Evolutionary conservation across 1,140 invertebrate species (phyloP).

Genomic region (Zaprionus davidi): DNA sequence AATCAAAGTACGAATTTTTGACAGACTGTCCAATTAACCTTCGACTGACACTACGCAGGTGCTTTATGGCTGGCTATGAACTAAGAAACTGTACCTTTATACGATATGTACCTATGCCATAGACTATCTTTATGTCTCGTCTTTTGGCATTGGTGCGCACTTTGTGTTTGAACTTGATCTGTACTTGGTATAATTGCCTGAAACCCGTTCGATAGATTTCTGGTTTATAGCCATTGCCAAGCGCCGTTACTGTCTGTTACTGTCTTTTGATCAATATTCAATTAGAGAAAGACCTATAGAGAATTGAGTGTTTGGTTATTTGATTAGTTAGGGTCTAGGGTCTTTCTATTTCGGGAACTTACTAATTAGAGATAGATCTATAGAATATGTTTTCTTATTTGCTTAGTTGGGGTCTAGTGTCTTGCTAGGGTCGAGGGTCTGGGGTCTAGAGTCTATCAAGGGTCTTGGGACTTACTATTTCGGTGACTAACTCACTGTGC

Average conservation of each 20-base stretch:
- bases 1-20: constrained; percentile 53
- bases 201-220: constrained; percentile 22
- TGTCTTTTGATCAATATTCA: not conserved
- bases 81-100: constrained; percentile 48
- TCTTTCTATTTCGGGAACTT: not conserved
- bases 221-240: constrained; percentile 17
- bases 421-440: not conserved
- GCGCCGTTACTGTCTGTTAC: not conserved
- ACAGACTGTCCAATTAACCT: constrained; percentile 60
- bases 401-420: not conserved
- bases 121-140: constrained; percentile 2
- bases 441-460: not conserved
- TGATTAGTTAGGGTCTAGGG: constrained; percentile 1
- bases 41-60: constrained; percentile 38
- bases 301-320: not conserved
- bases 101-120: constrained; percentile 8
- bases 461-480: too few relatives aligned
- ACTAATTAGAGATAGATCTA: not conserved
- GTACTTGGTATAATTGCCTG: constrained; percentile 1
- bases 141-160: constrained; percentile 66
- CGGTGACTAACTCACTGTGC: not conserved
- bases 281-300: not conserved
- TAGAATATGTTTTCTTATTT: not conserved
- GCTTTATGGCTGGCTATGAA: constrained; percentile 34
- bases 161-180: constrained; percentile 66